These are phyloP conservation scores for Eilema sororculum DNA, from an alignment of 2,888 invertebrate species.

Conservation along the genomic window DNA sequence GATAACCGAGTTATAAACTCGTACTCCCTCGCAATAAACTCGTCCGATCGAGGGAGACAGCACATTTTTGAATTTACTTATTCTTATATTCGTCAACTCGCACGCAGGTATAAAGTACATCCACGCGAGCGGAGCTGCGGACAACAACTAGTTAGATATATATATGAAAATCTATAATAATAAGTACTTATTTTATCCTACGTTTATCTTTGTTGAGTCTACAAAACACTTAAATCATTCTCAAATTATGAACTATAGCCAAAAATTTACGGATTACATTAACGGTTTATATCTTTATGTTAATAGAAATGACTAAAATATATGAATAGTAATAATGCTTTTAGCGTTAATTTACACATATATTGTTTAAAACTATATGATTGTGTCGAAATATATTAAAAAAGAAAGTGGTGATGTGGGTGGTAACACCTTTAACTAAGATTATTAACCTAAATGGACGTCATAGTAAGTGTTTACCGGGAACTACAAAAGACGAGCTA, in stretches of 20 bases:
- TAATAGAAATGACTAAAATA: slow-evolving; percentile 21
- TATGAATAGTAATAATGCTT: slow-evolving; percentile 14
- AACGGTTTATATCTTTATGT: slow-evolving; percentile 40
- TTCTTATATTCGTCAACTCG: no score
- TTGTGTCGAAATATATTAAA: slow-evolving; percentile 6
- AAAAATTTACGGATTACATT: slow-evolving; percentile 27
- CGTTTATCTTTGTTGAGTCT: slow-evolving; percentile 9
- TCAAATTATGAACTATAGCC: not conserved
- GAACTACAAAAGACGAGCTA: not conserved
- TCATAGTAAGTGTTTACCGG: not conserved
- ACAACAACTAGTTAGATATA: no score
- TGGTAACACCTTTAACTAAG: not conserved
- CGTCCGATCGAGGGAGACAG: no score
- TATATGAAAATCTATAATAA: no score
- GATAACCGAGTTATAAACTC: no score
- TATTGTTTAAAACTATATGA: slow-evolving; percentile 9
- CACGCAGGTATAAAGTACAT: no score
- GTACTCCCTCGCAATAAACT: no score
- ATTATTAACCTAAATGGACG: not conserved
- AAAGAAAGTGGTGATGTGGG: slow-evolving; percentile 9
- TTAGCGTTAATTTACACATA: slow-evolving; percentile 17
- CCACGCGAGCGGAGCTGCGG: no score
- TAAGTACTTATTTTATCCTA: not conserved
- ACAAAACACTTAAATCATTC: slow-evolving; percentile 3
- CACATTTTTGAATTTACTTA: no score